Evolutionary conservation across 2,888 invertebrate genomes (phyloP).

Genomic region (Coleophora deauratella): DNA sequence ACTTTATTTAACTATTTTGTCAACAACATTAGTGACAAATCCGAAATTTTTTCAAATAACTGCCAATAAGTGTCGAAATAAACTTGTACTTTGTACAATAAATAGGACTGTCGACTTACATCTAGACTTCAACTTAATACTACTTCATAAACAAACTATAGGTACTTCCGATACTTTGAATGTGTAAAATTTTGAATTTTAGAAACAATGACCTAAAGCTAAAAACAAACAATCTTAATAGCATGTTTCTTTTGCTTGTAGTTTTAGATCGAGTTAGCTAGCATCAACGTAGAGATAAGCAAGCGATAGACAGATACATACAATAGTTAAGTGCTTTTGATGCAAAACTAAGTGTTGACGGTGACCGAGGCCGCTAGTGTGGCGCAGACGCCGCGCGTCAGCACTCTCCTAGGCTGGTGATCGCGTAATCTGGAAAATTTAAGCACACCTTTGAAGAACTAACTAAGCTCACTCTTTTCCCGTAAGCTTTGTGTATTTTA

Average conservation of each 20-base stretch:
- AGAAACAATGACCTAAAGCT: conserved; percentile 31
- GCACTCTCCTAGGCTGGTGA: conserved; percentile 73
- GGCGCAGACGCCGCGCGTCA: conserved; percentile 28
- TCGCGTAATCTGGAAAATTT: conserved; percentile 70
- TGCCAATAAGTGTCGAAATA: conserved; percentile 1
- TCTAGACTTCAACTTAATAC: conserved; percentile 7
- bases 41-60: not conserved
- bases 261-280: too few relatives aligned
- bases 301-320: not conserved
- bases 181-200: conserved; percentile 28
- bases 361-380: too few relatives aligned
- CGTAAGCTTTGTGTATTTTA: too few relatives aligned
- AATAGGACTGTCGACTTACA: conserved; percentile 34
- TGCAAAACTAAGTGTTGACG: too few relatives aligned
- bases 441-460: too few relatives aligned
- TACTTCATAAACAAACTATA: conserved; percentile 19
- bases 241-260: not conserved
- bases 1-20: conserved; percentile 6
- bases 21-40: not conserved
- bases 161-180: not conserved
- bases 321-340: too few relatives aligned
- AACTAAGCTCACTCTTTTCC: too few relatives aligned
- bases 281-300: not conserved
- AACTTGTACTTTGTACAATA: conserved; percentile 57
- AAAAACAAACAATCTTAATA: not conserved